Base-by-base conservation (phyloP, 2,888 invertebrate genomes). In the Biston betularia region DNA sequence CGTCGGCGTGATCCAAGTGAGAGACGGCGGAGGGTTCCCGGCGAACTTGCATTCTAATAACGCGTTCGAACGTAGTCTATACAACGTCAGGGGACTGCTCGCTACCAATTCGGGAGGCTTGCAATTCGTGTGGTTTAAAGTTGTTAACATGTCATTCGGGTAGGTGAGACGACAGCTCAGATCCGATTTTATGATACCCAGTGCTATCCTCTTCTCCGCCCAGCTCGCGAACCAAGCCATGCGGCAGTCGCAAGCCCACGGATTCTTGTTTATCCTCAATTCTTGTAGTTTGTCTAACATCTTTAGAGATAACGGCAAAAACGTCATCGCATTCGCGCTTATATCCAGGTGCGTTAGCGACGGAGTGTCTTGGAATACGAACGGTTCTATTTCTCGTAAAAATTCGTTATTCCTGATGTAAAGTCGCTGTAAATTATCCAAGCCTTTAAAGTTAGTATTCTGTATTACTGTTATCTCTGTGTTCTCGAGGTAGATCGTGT, bases 231-330 rank as follows among this genome's bases (percentile, higher is more conserved):
- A 95, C 97, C 97, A 97, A 73, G 95, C 95, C 95, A 97, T 96
- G 56, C 97, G 95, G 81, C 98, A 98, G 86, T 98, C 97, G 90
- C 98, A 98, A 15, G 96, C 95, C 96, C 97, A 97, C 38, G 96
- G 96, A 85, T 98, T 98, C 64, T 95, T 95, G 44, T 95, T 93
- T 73, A 98, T 95, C 74, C 95, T 95, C 38, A 98, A 87, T 70
- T 95, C 94, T 75, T 94, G 90, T 62, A 98, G 88, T 55, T 94
- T 88, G 8, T 94, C 92, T 63, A 98, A 89, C 77, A 95, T 94
- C 60, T 95, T 94, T 60, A 98, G 84, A 14, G 96, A 95, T 63
- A 95, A 92, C 34, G 97, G 97, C 76, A 98, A 88, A 79, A 95
- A 95, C 44, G 95, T 95, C 77, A 97, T 86, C 59, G 95, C 94